Conservation (phyloP, 2,797 vertebrate species). For the Varecia variegata region DNA sequence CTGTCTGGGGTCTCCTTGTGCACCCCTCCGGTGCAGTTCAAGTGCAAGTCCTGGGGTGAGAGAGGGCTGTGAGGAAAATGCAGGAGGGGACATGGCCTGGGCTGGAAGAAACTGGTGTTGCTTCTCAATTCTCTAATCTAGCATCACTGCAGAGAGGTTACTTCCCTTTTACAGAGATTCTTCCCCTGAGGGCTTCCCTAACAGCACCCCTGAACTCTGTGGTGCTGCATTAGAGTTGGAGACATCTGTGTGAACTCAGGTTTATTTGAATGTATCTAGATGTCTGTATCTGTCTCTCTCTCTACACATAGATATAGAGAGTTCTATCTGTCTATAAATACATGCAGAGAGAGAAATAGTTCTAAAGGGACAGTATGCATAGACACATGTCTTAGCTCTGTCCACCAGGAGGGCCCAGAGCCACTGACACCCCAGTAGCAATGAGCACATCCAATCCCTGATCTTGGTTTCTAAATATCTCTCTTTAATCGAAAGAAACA, state of each 20-base stretch:
- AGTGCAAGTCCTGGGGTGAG: neutral
- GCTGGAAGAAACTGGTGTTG: neutral
- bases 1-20: neutral
- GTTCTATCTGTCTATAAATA: neutral
- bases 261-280: neutral
- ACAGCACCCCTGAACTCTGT: neutral
- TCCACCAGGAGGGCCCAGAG: neutral
- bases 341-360: neutral
- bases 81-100: neutral
- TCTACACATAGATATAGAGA: neutral
- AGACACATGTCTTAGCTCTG: neutral
- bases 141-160: neutral
- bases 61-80: neutral
- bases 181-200: neutral
- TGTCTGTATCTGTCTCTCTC: neutral
- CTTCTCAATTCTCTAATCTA: neutral
- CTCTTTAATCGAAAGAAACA: neutral
- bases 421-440: neutral
- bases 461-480: neutral
- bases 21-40: neutral
- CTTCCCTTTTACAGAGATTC: neutral
- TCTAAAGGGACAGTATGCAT: neutral
- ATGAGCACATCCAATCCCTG: neutral
- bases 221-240: neutral
- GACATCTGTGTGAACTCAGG: neutral